Base-by-base conservation (phyloP, 2,797 vertebrate genomes). In the Nannoperca australis region DNA sequence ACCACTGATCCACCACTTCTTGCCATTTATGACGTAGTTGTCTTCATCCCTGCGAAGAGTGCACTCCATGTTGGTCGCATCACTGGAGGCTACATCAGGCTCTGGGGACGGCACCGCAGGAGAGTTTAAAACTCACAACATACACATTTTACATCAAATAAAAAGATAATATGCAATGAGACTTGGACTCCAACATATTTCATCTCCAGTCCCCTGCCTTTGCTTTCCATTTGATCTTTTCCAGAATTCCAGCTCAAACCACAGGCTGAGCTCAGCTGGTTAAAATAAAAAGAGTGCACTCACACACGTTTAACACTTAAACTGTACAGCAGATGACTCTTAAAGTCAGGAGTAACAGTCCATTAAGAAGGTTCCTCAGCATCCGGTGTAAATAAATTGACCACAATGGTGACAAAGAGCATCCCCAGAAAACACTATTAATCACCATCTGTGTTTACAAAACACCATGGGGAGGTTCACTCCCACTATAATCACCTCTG, bases 1-100 rank as follows among this genome's bases (percentile, higher is more conserved):
- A 99, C 97, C 97, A 45, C 96, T 98, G 93, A 94, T 97, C 97
- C 98, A 99, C 97, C 97, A 99, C 73, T 99, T 99, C 93, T 95
- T 97, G 85, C 97, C 97, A 1, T 96, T 95, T 49, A 99, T 90
- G 44, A 98, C 32, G 0, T 95, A 98, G 84, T 70, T 82, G 47
- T 93, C 91, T n/a, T 91, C 93, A 0, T 97, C 96, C 70, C 76
- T 92, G 18, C 73, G 78, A 34, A 99, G 94, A 65, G 86, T 96
- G 73, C 97, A 98, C 55, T 96, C 93, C 84, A 98, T 97, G 86
- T 98, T 99, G 69, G 96, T 96, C 13, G 97, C 97, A 76, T 99
- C 97, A 64, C 97, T 98, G 20, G 97, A 99, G 81, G 97, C 96
- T 51, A 99, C 96, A 68, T 96, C 95, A 8, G 97, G 98, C 78